A percentile compares a stretch with the other conserved stretches of the same genome.
Evolutionary conservation across 2,797 vertebrate genomes (phyloP).

Genomic region (Acridotheres tristis): DNA sequence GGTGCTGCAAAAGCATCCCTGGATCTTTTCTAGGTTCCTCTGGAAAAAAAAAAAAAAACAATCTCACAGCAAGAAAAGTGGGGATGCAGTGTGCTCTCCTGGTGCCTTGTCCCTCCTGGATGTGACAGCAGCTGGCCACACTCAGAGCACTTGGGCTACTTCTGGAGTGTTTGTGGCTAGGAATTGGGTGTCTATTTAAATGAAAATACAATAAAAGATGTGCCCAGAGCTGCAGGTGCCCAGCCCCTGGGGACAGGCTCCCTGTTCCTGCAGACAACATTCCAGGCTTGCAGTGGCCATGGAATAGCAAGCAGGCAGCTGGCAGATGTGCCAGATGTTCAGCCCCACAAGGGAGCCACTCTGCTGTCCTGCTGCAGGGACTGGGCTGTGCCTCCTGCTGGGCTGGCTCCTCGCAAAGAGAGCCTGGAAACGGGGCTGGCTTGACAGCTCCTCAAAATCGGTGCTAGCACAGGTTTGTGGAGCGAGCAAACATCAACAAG

Average conservation of each 20-base stretch:
- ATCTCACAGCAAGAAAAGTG: not conserved
- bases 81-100: fast-evolving
- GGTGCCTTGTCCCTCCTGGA: too few relatives aligned
- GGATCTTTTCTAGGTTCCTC: not conserved
- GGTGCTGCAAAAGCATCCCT: not conserved
- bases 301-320: not conserved
- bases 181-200: not conserved
- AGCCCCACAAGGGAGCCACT: not conserved
- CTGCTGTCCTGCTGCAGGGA: not conserved
- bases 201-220: not conserved
- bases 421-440: not conserved
- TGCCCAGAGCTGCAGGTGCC: not conserved
- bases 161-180: not conserved
- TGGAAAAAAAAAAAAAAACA: not conserved
- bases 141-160: not conserved
- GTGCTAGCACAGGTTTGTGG: not conserved
- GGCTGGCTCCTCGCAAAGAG: not conserved
- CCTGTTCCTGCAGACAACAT: not conserved
- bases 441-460: not conserved
- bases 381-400: not conserved
- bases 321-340: constrained; percentile 37
- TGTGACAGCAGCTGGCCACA: not conserved
- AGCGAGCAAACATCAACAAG: not conserved
- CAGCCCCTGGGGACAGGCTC: not conserved
- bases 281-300: not conserved